Evolutionary conservation across 2,888 invertebrate species (phyloP).

Genomic region (Sepioteuthis lessoniana): DNA sequence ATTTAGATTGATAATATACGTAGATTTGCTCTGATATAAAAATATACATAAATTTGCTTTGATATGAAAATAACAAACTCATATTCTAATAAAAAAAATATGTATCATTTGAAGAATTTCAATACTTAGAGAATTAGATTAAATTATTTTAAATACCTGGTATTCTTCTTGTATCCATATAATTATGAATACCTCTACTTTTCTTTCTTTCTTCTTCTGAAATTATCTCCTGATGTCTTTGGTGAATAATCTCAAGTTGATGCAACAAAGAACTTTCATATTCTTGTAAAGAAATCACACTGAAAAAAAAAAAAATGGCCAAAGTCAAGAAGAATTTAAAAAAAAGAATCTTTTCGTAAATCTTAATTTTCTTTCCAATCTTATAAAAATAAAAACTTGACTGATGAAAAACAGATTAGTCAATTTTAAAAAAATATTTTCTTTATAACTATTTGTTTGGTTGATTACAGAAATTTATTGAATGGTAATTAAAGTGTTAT

Average conservation of each 20-base stretch:
- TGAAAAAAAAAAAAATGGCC: background rate
- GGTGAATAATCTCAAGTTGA: background rate
- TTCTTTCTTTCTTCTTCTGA: background rate
- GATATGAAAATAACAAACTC: too few relatives aligned
- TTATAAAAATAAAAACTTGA: background rate
- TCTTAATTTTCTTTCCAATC: background rate
- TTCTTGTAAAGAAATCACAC: background rate
- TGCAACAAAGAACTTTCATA: background rate
- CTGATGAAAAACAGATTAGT: too few relatives aligned
- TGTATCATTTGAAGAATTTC: background rate
- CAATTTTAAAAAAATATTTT: too few relatives aligned
- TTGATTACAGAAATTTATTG: too few relatives aligned
- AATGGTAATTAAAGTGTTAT: too few relatives aligned
- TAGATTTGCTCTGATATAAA: too few relatives aligned
- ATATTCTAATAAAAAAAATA: too few relatives aligned
- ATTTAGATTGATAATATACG: too few relatives aligned
- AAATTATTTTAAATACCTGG: constrained; percentile 4
- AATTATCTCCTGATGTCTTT: background rate
- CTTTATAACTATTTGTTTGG: too few relatives aligned
- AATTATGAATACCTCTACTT: background rate
- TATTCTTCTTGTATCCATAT: background rate
- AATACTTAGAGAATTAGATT: background rate
- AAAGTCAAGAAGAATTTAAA: background rate
- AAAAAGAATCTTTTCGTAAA: too few relatives aligned
- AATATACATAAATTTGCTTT: too few relatives aligned